These are phyloP conservation scores for Chrosomus eos DNA, from an alignment of 2,797 vertebrate species.

Conservation along the genomic window DNA sequence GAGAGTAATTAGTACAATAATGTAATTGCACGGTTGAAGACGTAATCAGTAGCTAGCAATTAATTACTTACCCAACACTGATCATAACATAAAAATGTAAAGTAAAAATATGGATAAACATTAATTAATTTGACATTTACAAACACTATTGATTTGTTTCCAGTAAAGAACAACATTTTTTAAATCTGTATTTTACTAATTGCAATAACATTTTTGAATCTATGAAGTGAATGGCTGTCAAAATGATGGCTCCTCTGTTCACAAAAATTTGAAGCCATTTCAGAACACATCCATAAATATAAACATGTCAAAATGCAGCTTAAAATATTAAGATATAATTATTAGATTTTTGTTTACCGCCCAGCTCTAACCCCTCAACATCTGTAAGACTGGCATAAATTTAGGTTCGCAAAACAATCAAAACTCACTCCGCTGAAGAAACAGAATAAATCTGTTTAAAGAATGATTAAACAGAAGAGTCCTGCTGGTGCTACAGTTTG, in stretches of 20 bases:
- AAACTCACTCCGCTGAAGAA: slow-evolving; percentile 32
- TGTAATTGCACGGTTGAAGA: not conserved
- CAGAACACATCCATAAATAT: not conserved
- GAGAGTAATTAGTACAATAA: not conserved
- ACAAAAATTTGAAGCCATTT: not conserved
- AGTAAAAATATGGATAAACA: not conserved
- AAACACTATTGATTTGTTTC: not conserved
- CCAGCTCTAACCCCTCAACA: slow-evolving; percentile 20
- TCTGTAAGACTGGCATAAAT: not conserved
- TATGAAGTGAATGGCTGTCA: not conserved
- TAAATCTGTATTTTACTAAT: not conserved
- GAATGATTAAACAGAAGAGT: slow-evolving; percentile 67
- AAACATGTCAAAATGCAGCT: not conserved
- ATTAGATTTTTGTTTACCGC: not conserved
- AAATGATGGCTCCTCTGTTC: not conserved
- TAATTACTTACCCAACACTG: not conserved
- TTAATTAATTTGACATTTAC: not conserved
- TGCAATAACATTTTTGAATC: not conserved
- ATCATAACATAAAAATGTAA: not conserved
- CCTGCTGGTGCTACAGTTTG: slow-evolving; percentile 56
- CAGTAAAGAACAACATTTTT: not conserved
- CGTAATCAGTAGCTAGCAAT: not conserved
- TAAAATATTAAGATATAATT: not conserved
- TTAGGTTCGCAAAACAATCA: not conserved
- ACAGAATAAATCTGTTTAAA: slow-evolving; percentile 64